phyloP scores from a whole-genome alignment of 2,797 vertebrate species.

The Lycodopsis pacificus region DNA sequence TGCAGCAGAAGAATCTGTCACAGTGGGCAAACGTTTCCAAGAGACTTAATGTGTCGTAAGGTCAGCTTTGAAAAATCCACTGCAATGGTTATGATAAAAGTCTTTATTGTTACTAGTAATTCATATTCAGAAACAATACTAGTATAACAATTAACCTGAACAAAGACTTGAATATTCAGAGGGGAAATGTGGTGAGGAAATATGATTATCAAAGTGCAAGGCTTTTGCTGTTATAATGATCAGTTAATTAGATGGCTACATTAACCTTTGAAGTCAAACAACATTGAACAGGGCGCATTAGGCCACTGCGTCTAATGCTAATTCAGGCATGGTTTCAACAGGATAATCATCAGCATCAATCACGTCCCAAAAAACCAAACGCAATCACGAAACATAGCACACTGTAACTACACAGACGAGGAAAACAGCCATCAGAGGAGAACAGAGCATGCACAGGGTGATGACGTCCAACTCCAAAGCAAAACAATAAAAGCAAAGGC shows the following conservation, averaged over 20 bases:
- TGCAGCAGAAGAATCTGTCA: constrained; percentile 2
- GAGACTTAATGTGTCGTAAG: constrained; percentile 13
- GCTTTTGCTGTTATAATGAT: constrained; percentile 60
- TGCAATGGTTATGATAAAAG: constrained; percentile 1
- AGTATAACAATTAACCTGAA: constrained; percentile 58
- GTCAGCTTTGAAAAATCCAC: constrained; percentile 15
- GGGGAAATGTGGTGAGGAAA: constrained; percentile 63
- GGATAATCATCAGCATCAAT: constrained; percentile 37
- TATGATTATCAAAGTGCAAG: constrained; percentile 73
- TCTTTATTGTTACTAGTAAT: constrained; percentile 7
- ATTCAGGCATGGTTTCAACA: constrained; percentile 56
- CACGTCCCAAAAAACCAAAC: constrained; percentile 18
- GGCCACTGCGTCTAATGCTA: constrained; percentile 65
- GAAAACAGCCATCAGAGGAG: constrained; percentile 7
- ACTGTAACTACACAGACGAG: constrained; percentile 9
- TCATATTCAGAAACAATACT: constrained; percentile 47
- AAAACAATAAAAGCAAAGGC: constrained; percentile 30
- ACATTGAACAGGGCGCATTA: constrained; percentile 60
- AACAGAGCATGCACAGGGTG: constrained; percentile 34
- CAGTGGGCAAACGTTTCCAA: neutral
- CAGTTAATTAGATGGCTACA: constrained; percentile 68
- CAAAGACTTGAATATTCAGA: constrained; percentile 69
- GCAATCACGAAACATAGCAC: constrained; percentile 30
- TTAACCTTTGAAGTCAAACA: constrained; percentile 82
- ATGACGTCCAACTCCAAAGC: constrained; percentile 15